phyloP scores from a whole-genome alignment of 1,140 invertebrate genomes.

The Nebria ingens region DNA sequence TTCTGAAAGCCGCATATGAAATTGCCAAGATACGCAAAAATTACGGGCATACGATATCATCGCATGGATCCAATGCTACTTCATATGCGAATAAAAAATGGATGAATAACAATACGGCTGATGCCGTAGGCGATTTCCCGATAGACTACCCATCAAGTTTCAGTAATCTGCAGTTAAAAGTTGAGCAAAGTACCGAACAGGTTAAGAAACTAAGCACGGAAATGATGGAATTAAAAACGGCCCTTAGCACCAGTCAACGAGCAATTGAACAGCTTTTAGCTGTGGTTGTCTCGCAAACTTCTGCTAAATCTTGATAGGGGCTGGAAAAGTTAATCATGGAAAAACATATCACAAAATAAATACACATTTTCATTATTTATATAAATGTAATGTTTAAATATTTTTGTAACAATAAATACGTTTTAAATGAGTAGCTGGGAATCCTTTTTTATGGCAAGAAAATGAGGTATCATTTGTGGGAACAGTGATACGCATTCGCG shows the following conservation, averaged over 20 bases:
- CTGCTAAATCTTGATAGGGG: neutral
- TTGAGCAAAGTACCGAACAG: slow-evolving; percentile 49
- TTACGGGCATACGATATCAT: slow-evolving; percentile 52
- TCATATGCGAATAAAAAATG: slow-evolving; percentile 48
- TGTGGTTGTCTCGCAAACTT: slow-evolving; percentile 6
- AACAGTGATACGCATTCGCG: too few relatives aligned
- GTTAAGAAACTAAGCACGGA: slow-evolving; percentile 48
- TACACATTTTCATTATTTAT: neutral
- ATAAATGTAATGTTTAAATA: neutral
- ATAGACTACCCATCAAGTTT: slow-evolving; percentile 37
- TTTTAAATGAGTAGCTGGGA: neutral
- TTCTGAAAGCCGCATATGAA: slow-evolving; percentile 62
- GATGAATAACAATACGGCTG: slow-evolving; percentile 48
- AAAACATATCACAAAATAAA: neutral
- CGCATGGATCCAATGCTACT: slow-evolving; percentile 43
- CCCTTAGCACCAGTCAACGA: slow-evolving; percentile 24
- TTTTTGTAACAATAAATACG: neutral
- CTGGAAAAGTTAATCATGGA: neutral
- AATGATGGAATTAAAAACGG: slow-evolving; percentile 46
- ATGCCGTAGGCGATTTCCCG: slow-evolving; percentile 38
- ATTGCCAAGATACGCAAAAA: slow-evolving; percentile 60
- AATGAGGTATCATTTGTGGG: too few relatives aligned
- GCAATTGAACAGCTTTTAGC: slow-evolving; percentile 23
- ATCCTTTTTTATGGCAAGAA: too few relatives aligned
- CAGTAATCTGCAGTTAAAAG: slow-evolving; percentile 44